phyloP scores from a whole-genome alignment of 2,113 vertebrate genomes.

The Spermophilus dauricus region DNA sequence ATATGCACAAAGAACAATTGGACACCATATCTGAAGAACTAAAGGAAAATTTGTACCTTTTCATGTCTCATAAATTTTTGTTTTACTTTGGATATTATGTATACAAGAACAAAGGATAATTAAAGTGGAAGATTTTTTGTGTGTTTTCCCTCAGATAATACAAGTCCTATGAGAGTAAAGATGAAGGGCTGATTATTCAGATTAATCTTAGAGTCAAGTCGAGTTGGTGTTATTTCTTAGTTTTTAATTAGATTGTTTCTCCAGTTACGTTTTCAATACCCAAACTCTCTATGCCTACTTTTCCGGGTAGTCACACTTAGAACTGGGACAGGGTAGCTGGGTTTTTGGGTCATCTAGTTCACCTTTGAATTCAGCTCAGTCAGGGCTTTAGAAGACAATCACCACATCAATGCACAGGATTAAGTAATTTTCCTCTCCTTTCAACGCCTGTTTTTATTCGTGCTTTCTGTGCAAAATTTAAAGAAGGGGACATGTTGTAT shows the following conservation, averaged over 20 bases:
- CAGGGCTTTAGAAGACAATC: neutral
- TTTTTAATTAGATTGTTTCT: neutral
- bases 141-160: neutral
- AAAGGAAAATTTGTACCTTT: neutral
- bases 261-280: neutral
- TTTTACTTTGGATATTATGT: neutral
- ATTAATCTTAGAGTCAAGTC: neutral
- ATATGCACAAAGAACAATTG: slow-evolving; percentile 23
- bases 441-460: neutral
- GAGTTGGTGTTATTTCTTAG: neutral
- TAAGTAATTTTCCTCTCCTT: neutral
- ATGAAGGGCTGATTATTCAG: neutral
- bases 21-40: neutral
- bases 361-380: neutral
- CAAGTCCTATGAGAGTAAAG: neutral
- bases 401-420: neutral
- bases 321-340: neutral
- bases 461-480: neutral
- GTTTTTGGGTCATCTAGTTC: neutral
- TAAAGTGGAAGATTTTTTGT: neutral
- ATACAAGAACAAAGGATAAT: neutral
- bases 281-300: neutral
- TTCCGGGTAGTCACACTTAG: neutral
- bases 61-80: neutral
- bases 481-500: no score